Evolutionary conservation across 1,140 invertebrate genomes (phyloP).

Genomic region (Eubasilissa regina): DNA sequence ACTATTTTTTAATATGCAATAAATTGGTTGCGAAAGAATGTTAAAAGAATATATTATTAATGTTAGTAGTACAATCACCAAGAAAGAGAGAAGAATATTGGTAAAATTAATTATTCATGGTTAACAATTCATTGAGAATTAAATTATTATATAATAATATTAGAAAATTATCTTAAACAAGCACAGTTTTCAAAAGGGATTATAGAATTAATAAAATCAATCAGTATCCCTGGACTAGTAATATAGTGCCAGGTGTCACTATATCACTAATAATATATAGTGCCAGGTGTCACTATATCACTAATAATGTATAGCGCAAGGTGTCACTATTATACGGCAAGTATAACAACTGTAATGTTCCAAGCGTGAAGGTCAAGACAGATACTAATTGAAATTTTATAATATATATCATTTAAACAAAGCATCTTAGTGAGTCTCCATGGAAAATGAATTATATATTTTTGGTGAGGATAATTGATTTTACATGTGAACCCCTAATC

Average conservation of each 20-base stretch:
- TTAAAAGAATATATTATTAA: background rate
- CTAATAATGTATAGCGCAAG: no score
- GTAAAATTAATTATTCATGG: background rate
- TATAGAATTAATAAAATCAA: conserved; percentile 14
- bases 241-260: no score
- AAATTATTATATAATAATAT: background rate
- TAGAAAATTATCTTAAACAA: conserved; percentile 27
- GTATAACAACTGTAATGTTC: background rate
- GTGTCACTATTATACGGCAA: no score
- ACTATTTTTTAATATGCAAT: no score
- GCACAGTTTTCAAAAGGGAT: background rate
- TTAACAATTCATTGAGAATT: background rate
- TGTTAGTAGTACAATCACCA: conserved; percentile 26
- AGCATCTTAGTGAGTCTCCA: conserved; percentile 10
- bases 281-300: no score
- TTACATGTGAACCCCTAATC: background rate
- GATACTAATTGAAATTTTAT: conserved; percentile 34
- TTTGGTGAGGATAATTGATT: background rate
- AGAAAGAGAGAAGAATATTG: background rate
- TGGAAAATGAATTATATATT: conserved; percentile 7
- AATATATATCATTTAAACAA: conserved; percentile 7
- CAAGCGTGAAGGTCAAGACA: background rate
- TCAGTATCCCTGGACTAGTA: conserved; percentile 1
- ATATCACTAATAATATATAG: no score
- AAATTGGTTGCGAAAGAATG: no score